These are phyloP conservation scores for Oscheius myriophilus DNA, from an alignment of 2,888 invertebrate species.

Conservation along the genomic window DNA sequence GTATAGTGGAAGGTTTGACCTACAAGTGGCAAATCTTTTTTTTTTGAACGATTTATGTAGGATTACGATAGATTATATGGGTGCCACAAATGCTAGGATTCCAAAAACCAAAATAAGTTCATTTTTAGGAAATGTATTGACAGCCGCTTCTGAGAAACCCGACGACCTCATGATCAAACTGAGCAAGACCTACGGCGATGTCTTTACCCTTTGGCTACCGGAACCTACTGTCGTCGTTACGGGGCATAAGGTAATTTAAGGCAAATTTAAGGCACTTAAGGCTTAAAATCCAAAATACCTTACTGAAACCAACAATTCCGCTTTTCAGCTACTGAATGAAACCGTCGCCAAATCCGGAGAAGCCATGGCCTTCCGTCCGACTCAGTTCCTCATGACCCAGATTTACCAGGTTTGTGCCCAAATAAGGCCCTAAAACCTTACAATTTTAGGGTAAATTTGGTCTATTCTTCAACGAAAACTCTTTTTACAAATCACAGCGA, in stretches of 20 bases:
- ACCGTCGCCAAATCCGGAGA: constrained; percentile 38
- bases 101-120: no score
- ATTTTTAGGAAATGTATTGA: constrained; percentile 17
- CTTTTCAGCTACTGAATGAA: constrained; percentile 21
- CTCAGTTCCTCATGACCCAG: constrained; percentile 47
- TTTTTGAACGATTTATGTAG: no score
- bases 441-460: constrained; percentile 42
- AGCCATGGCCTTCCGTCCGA: constrained; percentile 46
- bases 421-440: background rate
- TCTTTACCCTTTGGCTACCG: constrained; percentile 52
- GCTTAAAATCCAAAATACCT: no score
- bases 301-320: no score
- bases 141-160: constrained; percentile 23
- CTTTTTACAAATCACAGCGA: constrained; percentile 48
- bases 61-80: no score
- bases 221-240: constrained; percentile 47
- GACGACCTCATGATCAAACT: constrained; percentile 21
- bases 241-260: constrained; percentile 40
- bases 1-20: no score
- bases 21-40: no score
- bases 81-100: no score
- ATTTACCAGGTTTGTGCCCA: constrained; percentile 32
- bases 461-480: constrained; percentile 50
- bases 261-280: no score
- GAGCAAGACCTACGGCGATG: constrained; percentile 42